Conservation (phyloP, 2,888 invertebrate species). For the Drosophila suboccidentalis region DNA sequence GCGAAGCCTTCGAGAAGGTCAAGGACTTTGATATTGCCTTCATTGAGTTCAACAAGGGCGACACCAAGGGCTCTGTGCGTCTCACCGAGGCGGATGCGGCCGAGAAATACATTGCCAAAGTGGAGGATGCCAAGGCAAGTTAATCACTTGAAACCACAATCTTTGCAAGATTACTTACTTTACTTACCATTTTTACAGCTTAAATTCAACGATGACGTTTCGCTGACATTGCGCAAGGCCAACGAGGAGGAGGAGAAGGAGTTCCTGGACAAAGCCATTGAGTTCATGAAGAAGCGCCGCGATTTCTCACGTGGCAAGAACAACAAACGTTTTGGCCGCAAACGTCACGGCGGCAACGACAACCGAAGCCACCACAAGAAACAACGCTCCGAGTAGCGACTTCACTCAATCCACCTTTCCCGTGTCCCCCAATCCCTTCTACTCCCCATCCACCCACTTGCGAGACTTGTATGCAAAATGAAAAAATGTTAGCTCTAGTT, state of each 20-base stretch:
- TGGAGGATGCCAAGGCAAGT: constrained; percentile 88
- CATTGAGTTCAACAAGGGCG: constrained; percentile 91
- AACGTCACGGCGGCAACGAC: constrained; percentile 80
- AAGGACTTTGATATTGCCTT: constrained; percentile 88
- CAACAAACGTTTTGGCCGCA: constrained; percentile 77
- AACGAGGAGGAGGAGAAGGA: constrained; percentile 91
- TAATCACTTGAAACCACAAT: not conserved
- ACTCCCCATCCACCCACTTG: not conserved
- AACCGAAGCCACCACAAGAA: constrained; percentile 75
- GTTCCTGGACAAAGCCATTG: constrained; percentile 88
- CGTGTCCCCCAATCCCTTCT: not conserved
- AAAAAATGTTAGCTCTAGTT: constrained; percentile 66
- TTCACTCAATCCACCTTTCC: not conserved
- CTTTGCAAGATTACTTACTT: not conserved
- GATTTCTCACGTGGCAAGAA: constrained; percentile 83
- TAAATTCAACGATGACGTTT: constrained; percentile 86
- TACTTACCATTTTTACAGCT: constrained; percentile 44
- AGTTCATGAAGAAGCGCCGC: constrained; percentile 88
- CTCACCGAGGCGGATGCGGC: constrained; percentile 90
- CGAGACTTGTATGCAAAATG: constrained; percentile 19
- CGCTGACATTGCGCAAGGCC: constrained; percentile 87
- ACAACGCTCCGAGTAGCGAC: constrained; percentile 59
- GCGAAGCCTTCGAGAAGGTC: constrained; percentile 87
- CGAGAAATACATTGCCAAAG: constrained; percentile 88
- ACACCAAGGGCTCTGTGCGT: constrained; percentile 90